phyloP scores from a whole-genome alignment of 2,113 vertebrate species.

The Pipa parva region DNA sequence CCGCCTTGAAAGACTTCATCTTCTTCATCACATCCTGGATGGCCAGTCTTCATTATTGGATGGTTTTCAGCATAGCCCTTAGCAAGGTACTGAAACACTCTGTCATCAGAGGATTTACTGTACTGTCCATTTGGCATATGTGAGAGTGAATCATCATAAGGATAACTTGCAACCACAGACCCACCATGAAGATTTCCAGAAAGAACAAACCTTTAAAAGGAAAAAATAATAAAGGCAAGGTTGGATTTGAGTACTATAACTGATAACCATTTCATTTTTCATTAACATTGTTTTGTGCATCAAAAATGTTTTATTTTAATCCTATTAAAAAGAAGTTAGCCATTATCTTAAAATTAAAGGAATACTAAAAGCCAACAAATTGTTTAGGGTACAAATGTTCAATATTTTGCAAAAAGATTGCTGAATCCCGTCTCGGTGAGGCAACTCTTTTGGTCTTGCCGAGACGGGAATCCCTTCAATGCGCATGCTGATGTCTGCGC shows the following conservation, averaged over 20 bases:
- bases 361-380: too few species aligned
- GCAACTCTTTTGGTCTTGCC: too few species aligned
- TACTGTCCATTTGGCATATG: slow-evolving; percentile 71
- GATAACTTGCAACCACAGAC: slow-evolving; percentile 93
- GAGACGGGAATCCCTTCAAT: too few species aligned
- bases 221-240: slow-evolving; percentile 32
- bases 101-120: slow-evolving; percentile 82
- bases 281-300: too few species aligned
- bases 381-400: too few species aligned
- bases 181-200: slow-evolving; percentile 94
- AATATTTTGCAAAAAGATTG: too few species aligned
- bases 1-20: slow-evolving; percentile 80
- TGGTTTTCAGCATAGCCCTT: slow-evolving; percentile 81
- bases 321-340: too few species aligned
- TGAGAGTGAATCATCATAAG: slow-evolving; percentile 82
- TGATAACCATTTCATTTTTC: too few species aligned
- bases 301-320: too few species aligned
- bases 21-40: slow-evolving; percentile 70
- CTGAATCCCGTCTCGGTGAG: too few species aligned
- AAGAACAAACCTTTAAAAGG: slow-evolving; percentile 91
- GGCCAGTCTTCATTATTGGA: slow-evolving; percentile 86
- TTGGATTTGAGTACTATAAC: neutral
- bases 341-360: too few species aligned
- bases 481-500: too few species aligned
- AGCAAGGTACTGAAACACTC: slow-evolving; percentile 82